These are phyloP conservation scores for Dendrophyllia cribrosa DNA, from an alignment of 64 coral and sea anemone species.

Conservation along the genomic window DNA sequence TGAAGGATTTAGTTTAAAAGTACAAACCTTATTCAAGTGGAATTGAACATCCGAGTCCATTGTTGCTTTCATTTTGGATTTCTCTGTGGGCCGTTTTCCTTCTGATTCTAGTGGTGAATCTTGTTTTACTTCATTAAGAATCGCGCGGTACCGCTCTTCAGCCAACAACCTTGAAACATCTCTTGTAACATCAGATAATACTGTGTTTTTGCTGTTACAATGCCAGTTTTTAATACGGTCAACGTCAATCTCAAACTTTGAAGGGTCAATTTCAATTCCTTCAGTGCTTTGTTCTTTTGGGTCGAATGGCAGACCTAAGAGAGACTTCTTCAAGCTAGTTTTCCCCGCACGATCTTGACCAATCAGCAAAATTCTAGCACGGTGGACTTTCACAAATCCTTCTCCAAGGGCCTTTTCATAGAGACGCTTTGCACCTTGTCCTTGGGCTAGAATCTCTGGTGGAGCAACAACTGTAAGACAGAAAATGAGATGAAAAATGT, in stretches of 20 bases:
- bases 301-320: slow-evolving; percentile 57
- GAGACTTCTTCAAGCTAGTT: slow-evolving; percentile 63
- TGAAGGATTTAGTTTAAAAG: neutral
- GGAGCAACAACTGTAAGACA: neutral
- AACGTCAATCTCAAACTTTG: slow-evolving; percentile 29
- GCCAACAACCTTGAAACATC: neutral
- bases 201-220: neutral
- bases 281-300: slow-evolving; percentile 39
- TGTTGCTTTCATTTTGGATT: neutral
- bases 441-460: neutral
- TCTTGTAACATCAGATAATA: neutral
- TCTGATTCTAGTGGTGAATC: neutral
- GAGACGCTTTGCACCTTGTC: neutral
- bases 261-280: slow-evolving; percentile 39
- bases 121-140: neutral
- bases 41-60: neutral
- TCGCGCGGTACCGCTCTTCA: neutral
- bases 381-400: slow-evolving; percentile 21
- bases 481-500: neutral
- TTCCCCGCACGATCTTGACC: slow-evolving; percentile 54
- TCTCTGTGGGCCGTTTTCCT: neutral
- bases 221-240: slow-evolving; percentile 40
- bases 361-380: slow-evolving; percentile 42
- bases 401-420: slow-evolving; percentile 26
- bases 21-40: neutral